These are phyloP conservation scores for Vanacampus margaritifer DNA, from an alignment of 2,113 vertebrate genomes.

Conservation along the genomic window DNA sequence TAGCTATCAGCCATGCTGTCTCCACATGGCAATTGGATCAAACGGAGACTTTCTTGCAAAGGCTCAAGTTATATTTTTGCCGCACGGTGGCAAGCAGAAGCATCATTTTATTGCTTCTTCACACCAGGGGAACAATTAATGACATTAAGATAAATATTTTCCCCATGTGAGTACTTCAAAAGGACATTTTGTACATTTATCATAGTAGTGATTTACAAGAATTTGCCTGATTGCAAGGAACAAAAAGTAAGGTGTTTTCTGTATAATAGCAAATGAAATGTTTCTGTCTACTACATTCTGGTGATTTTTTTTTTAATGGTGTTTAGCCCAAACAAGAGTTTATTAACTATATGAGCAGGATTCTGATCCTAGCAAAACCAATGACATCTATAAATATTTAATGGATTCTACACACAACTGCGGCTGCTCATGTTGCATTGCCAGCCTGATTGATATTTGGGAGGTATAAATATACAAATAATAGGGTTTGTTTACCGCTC, in stretches of 20 bases:
- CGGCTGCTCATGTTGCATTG: background rate
- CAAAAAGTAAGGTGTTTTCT: too few relatives aligned
- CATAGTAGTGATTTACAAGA: background rate
- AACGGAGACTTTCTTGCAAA: background rate
- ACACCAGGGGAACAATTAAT: background rate
- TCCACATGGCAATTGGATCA: background rate
- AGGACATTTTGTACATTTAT: background rate
- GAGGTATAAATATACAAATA: background rate
- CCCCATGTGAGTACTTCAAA: background rate
- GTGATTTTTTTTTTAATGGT: too few relatives aligned
- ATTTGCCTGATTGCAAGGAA: too few relatives aligned
- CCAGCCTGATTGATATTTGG: background rate
- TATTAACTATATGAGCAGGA: background rate
- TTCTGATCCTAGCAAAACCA: background rate
- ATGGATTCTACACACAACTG: background rate
- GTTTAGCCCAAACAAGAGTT: too few relatives aligned
- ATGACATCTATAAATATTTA: background rate
- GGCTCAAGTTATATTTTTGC: background rate
- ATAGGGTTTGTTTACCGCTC: conserved; percentile 73
- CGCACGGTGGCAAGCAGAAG: background rate
- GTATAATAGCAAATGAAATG: too few relatives aligned
- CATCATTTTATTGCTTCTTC: background rate
- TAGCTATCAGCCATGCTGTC: background rate
- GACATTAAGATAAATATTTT: background rate
- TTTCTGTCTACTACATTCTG: too few relatives aligned